Percentiles rank a stretch among this genome's conserved stretches.
Conservation (phyloP, 2,888 invertebrate genomes). For the Uloborus plumipes region DNA sequence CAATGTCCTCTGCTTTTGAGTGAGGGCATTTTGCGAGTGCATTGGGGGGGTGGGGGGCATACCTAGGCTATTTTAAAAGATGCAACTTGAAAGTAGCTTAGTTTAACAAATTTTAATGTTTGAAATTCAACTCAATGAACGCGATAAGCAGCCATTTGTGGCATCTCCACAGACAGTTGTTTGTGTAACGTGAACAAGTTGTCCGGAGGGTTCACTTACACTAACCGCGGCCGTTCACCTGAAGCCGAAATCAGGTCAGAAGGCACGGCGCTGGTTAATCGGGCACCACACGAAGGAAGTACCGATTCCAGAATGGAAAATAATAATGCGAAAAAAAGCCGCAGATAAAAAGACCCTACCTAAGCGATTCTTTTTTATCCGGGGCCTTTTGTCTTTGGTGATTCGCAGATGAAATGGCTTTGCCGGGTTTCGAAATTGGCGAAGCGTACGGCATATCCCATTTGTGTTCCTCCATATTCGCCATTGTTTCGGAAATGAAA, state of each 20-base stretch:
- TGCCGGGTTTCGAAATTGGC: neutral
- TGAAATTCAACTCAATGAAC: neutral
- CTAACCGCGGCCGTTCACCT: conserved; percentile 51
- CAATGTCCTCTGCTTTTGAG: no score
- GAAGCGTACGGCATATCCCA: neutral
- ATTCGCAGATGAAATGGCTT: neutral
- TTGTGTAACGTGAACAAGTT: conserved; percentile 35
- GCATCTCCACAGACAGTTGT: conserved; percentile 19
- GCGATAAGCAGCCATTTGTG: conserved; percentile 33
- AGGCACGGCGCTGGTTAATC: conserved; percentile 44
- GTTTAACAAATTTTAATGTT: neutral
- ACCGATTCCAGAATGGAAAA: conserved; percentile 3
- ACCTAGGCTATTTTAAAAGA: no score
- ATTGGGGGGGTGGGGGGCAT: no score
- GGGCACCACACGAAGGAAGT: conserved; percentile 23
- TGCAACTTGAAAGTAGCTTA: neutral
- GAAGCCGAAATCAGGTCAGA: conserved; percentile 44
- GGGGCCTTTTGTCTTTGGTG: conserved; percentile 11
- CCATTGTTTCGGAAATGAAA: conserved; percentile 8
- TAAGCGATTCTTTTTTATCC: neutral
- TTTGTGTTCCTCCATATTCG: neutral
- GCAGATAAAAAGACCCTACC: neutral
- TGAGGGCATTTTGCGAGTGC: no score
- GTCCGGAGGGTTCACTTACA: conserved; percentile 45
- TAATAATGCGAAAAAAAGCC: conserved; percentile 2